A percentile compares a stretch with the other conserved stretches of the same genome.
phyloP scores from a whole-genome alignment of 2,888 invertebrate genomes.

The Azorinus chamasolen region DNA sequence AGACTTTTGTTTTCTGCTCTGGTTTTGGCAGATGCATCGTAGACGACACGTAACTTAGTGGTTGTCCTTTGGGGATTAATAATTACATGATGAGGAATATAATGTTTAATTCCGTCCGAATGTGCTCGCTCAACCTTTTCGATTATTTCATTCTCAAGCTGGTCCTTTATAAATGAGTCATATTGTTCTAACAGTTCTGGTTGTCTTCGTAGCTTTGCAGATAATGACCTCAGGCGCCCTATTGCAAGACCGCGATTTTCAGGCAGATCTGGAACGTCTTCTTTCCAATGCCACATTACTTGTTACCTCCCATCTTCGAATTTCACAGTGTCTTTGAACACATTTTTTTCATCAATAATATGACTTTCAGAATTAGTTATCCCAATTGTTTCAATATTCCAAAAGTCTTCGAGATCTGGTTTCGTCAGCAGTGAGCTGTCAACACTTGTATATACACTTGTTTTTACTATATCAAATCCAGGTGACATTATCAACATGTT shows the following conservation, averaged over 20 bases:
- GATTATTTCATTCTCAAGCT: constrained; percentile 8
- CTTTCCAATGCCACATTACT: constrained; percentile 30
- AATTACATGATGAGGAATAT: constrained; percentile 27
- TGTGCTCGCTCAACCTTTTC: constrained; percentile 21
- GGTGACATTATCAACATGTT: constrained; percentile 27
- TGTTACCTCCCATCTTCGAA: constrained; percentile 20
- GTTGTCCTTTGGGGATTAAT: constrained; percentile 23
- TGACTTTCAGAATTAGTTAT: constrained; percentile 3
- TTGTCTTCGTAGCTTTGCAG: constrained; percentile 5
- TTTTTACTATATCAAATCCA: constrained; percentile 8
- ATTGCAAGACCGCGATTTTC: constrained; percentile 34
- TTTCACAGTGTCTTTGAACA: constrained; percentile 14
- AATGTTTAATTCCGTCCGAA: constrained; percentile 14
- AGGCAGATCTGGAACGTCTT: constrained; percentile 14
- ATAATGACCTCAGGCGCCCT: constrained; percentile 14
- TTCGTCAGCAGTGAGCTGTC: constrained; percentile 2
- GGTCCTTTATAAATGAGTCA: constrained; percentile 15
- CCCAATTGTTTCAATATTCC: constrained; percentile 30
- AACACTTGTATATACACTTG: constrained; percentile 3
- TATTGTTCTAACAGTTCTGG: constrained; percentile 28
- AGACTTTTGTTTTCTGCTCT: constrained; percentile 20
- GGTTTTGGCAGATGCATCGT: constrained; percentile 28
- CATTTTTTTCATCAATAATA: neutral
- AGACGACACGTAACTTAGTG: constrained; percentile 30
- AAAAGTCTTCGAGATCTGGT: constrained; percentile 38